Conservation (phyloP, 1,140 invertebrate genomes). For the Cotesia glomerata region DNA sequence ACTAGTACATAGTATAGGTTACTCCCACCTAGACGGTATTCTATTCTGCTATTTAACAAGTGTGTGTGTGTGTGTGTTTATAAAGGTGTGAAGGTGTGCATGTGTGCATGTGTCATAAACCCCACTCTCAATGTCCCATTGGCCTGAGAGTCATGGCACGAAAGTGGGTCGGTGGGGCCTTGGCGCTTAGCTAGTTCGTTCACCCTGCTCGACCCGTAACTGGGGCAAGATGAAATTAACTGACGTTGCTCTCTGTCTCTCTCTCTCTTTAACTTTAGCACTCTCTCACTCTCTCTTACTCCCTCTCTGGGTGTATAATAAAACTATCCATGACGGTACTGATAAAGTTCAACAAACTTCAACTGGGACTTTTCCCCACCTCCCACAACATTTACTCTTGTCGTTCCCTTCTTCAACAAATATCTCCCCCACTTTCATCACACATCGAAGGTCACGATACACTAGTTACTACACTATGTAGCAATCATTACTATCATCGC, state of each 20-base stretch:
- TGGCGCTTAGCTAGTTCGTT: constrained; percentile 65
- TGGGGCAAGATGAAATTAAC: constrained; percentile 66
- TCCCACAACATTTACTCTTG: constrained; percentile 3
- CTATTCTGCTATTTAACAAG: too few relatives aligned
- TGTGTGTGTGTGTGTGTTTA: too few relatives aligned
- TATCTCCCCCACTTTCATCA: constrained; percentile 20
- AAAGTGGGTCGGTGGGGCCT: constrained; percentile 64
- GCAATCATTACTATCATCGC: constrained; percentile 15
- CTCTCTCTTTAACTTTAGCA: constrained; percentile 25
- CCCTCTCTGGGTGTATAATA: constrained; percentile 20
- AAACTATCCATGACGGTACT: constrained; percentile 40
- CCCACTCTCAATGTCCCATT: constrained; percentile 3
- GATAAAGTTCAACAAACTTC: constrained; percentile 61
- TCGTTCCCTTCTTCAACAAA: constrained; percentile 23
- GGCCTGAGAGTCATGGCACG: constrained; percentile 33
- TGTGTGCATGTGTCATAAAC: not conserved
- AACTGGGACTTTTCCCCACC: constrained; percentile 53
- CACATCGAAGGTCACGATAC: constrained; percentile 51
- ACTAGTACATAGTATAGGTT: too few relatives aligned
- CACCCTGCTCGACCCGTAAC: constrained; percentile 63
- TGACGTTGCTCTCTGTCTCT: constrained; percentile 43
- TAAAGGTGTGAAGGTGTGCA: too few relatives aligned
- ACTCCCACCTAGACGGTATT: not conserved
- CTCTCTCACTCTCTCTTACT: constrained; percentile 25
- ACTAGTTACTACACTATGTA: not conserved